Percentiles rank a stretch among this genome's conserved stretches.
These are phyloP conservation scores for Cossypha dichroa DNA, from an alignment of 2,797 vertebrate species.

Conservation along the genomic window DNA sequence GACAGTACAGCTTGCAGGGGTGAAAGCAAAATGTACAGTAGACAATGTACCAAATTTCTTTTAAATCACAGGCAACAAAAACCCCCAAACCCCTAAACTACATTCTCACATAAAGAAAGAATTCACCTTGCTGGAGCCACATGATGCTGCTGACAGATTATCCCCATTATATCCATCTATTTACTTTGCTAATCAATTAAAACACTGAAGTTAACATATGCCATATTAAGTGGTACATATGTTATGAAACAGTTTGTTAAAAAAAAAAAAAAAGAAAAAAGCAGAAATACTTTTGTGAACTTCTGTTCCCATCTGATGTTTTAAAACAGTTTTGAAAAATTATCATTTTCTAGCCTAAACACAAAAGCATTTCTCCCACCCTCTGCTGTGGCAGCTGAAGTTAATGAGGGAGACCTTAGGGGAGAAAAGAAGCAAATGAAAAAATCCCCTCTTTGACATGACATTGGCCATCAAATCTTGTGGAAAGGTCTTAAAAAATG, in stretches of 20 bases:
- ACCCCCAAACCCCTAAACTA: not conserved
- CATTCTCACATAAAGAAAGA: not conserved
- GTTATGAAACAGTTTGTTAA: slow-evolving; percentile 72
- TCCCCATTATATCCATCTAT: slow-evolving; percentile 65
- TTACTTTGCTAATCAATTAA: slow-evolving; percentile 76
- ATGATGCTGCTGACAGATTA: slow-evolving; percentile 63
- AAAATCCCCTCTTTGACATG: not conserved
- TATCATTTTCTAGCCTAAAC: slow-evolving; percentile 57
- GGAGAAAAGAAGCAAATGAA: not conserved
- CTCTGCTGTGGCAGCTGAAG: slow-evolving; percentile 6
- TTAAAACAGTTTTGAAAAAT: slow-evolving; percentile 70
- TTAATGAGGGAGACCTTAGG: not conserved
- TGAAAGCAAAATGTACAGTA: not conserved
- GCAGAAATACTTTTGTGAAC: slow-evolving; percentile 70
- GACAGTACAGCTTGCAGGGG: slow-evolving; percentile 6
- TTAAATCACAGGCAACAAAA: not conserved
- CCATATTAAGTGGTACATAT: slow-evolving; percentile 73
- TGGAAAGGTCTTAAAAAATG: not conserved
- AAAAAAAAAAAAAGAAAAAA: not conserved
- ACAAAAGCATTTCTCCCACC: slow-evolving; percentile 40
- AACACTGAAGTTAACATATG: slow-evolving; percentile 76
- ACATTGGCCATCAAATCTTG: not conserved
- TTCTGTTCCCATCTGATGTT: slow-evolving; percentile 73
- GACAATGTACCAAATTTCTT: not conserved
- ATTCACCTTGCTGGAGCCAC: slow-evolving; percentile 58